Conservation (phyloP, 2,888 invertebrate genomes). For the Parnassius orleans region DNA sequence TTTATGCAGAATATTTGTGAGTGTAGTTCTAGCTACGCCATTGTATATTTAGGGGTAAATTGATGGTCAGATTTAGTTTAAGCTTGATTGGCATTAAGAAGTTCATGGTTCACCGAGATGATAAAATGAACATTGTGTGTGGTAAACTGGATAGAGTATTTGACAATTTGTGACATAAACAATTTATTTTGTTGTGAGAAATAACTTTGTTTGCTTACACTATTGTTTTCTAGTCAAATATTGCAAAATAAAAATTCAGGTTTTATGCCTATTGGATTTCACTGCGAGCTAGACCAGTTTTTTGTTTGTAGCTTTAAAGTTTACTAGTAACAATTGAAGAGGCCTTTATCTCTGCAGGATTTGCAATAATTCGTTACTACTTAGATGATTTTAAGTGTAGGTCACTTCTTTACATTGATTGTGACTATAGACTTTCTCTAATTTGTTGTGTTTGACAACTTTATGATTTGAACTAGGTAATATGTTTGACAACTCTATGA, state of each 20-base stretch:
- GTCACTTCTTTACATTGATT: constrained; percentile 4
- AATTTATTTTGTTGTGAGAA: constrained; percentile 8
- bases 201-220: constrained; percentile 4
- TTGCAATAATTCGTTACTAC: constrained; percentile 38
- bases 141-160: constrained; percentile 16
- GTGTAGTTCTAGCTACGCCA: constrained; percentile 16
- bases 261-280: not conserved
- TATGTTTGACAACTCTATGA: constrained; percentile 1
- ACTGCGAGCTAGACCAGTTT: constrained; percentile 22
- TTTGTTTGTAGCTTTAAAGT: constrained; percentile 34
- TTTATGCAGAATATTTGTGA: not conserved
- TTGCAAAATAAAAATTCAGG: constrained; percentile 7
- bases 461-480: constrained; percentile 1
- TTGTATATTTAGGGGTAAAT: not conserved
- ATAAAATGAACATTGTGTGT: constrained; percentile 11
- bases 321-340: constrained; percentile 35
- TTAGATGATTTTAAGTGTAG: constrained; percentile 3
- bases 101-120: constrained; percentile 2
- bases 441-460: not conserved
- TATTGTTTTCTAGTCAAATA: constrained; percentile 24
- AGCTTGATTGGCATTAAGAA: not conserved
- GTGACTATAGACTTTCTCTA: constrained; percentile 5
- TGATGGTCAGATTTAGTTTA: not conserved
- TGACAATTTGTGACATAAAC: not conserved
- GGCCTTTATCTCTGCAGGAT: constrained; percentile 44